phyloP scores from a whole-genome alignment of 2,888 invertebrate genomes.

The Papilio protenor region DNA sequence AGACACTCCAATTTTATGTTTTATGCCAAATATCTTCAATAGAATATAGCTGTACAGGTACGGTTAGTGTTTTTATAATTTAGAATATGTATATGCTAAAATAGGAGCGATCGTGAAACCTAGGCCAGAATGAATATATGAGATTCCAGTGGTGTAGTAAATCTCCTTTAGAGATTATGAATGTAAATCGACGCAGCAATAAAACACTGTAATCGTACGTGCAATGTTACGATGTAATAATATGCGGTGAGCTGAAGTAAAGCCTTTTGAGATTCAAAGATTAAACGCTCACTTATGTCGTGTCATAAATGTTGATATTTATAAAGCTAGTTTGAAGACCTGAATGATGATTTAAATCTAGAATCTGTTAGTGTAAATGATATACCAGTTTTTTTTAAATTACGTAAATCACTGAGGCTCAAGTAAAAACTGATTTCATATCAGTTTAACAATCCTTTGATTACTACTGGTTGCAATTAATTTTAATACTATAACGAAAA shows the following conservation, averaged over 20 bases:
- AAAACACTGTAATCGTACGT: background rate
- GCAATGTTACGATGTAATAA: conserved; percentile 14
- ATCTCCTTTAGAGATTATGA: background rate
- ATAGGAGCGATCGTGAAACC: background rate
- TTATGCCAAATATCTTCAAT: too few relatives aligned
- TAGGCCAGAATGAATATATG: background rate
- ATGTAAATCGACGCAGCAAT: conserved; percentile 11
- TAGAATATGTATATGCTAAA: background rate
- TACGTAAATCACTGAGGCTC: too few relatives aligned
- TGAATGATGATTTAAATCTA: conserved; percentile 4
- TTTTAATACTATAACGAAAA: background rate
- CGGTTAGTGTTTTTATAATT: background rate
- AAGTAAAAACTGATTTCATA: background rate
- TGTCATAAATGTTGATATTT: conserved; percentile 14
- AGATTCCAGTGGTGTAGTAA: background rate
- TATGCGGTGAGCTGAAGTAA: conserved; percentile 9
- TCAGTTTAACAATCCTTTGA: background rate
- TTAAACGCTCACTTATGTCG: background rate
- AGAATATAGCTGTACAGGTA: too few relatives aligned
- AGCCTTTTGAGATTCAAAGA: conserved; percentile 32
- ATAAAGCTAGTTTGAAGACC: background rate
- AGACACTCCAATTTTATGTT: too few relatives aligned
- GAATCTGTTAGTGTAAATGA: background rate
- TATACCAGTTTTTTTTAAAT: too few relatives aligned
- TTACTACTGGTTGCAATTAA: background rate